These are phyloP conservation scores for Desoria tigrina DNA, from an alignment of 2,888 invertebrate genomes.

Conservation along the genomic window DNA sequence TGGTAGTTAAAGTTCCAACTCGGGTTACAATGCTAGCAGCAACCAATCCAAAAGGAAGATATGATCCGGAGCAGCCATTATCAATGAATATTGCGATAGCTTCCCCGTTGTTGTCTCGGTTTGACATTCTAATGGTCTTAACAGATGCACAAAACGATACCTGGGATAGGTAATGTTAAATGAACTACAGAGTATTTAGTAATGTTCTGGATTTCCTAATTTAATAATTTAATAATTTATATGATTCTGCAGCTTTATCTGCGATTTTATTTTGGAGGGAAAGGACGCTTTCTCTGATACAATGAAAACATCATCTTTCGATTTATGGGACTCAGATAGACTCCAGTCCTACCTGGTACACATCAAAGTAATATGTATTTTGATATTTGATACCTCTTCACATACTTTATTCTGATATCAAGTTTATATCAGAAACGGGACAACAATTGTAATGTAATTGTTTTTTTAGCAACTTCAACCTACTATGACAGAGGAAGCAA, in stretches of 20 bases:
- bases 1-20: constrained; percentile 82
- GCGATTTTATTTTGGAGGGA: constrained; percentile 60
- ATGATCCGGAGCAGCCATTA: constrained; percentile 65
- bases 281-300: constrained; percentile 54
- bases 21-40: constrained; percentile 82
- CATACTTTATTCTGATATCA: too few relatives aligned
- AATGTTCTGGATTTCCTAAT: neutral
- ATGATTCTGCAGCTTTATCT: constrained; percentile 57
- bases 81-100: constrained; percentile 72
- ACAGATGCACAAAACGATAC: constrained; percentile 70
- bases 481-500: constrained; percentile 68
- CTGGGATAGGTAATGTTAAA: constrained; percentile 69
- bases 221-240: neutral
- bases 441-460: too few relatives aligned
- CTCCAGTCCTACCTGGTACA: constrained; percentile 75
- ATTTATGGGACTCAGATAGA: constrained; percentile 63
- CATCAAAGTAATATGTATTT: constrained; percentile 59
- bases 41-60: constrained; percentile 80
- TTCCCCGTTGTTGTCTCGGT: constrained; percentile 78
- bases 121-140: constrained; percentile 80
- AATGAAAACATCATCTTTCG: constrained; percentile 13
- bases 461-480: constrained; percentile 64
- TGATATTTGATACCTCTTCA: too few relatives aligned
- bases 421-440: too few relatives aligned
- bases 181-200: constrained; percentile 47